A percentile compares a stretch with the other conserved stretches of the same genome.
Conservation (phyloP, 2,113 vertebrate species). For the Lasiurus cinereus region DNA sequence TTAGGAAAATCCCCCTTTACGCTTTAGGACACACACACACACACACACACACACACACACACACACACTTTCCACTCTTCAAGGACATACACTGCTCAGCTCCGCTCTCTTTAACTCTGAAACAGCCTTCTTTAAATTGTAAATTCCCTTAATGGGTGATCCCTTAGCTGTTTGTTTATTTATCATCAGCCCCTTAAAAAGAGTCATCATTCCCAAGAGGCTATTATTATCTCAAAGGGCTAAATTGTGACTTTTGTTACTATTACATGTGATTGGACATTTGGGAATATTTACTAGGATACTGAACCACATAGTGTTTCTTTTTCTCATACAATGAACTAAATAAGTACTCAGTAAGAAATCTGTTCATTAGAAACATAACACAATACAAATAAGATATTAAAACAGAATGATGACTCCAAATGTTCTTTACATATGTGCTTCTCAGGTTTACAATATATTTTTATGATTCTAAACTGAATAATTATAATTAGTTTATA, state of each 20-base stretch:
- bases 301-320: neutral
- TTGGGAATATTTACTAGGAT: neutral
- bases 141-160: neutral
- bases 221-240: neutral
- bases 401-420: no score
- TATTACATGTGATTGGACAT: neutral
- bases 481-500: neutral
- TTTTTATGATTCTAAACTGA: neutral
- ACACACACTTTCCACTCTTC: neutral
- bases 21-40: neutral
- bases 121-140: neutral
- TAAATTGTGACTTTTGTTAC: neutral
- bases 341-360: neutral
- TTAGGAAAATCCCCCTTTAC: neutral
- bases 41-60: neutral
- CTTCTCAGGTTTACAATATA: neutral
- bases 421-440: neutral
- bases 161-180: neutral
- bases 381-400: neutral
- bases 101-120: neutral
- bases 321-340: neutral
- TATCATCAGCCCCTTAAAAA: neutral
- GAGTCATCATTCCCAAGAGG: neutral
- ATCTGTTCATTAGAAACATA: neutral
- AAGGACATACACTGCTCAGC: neutral